Base-by-base conservation (phyloP, 92 coral and sea anemone genomes). In the Heteractis magnifica region DNA sequence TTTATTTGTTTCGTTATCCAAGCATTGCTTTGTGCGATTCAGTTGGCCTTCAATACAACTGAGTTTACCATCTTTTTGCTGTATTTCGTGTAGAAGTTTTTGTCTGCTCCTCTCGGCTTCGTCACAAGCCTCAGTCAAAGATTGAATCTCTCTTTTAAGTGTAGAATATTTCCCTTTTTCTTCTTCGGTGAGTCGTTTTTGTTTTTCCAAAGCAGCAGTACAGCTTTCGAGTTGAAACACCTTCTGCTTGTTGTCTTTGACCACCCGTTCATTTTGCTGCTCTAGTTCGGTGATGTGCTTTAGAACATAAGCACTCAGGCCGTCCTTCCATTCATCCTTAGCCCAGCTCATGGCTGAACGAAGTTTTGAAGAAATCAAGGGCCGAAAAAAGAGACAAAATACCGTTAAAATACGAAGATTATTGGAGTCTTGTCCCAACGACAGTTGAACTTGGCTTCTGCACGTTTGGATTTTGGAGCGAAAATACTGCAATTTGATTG, bases 241-340 rank as follows among this genome's bases (percentile, higher is more conserved):
- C 90, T 83, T 89, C 81, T 94, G 98, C 77, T 92, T 91, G 86
- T 82, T 84, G 55, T 94, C 98, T n/a, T 94, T 94, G 75, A 83
- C 82, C 34, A 90, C 79, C 49, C 97, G 90, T 80, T 94, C 98
- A 71, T 86, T 88, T 51, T 89, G 94, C 51, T 87, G 89, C 86
- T 94, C 98, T 56, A 92, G 84, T 49, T 89, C 93, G 77, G 88
- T 87, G 52, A 94, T 89, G 52, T 94, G 83, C 80, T 90, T 91
- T 55, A 94, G 74, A 75, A 86, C 97, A 62, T 87, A 80, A 18
- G 94, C 94, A 16, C 83, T 87, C 20, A 94, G 77, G 52, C 92
- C 98, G 51, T 92, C 88, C 84, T 94, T 94, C 98, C 98, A 94
- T 73, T 94, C 98, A 68, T 94, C 98, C 80, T 89, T 90, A 15